Evolutionary conservation across 2,797 vertebrate species (phyloP).

Genomic region (Syngnathus acus): DNA sequence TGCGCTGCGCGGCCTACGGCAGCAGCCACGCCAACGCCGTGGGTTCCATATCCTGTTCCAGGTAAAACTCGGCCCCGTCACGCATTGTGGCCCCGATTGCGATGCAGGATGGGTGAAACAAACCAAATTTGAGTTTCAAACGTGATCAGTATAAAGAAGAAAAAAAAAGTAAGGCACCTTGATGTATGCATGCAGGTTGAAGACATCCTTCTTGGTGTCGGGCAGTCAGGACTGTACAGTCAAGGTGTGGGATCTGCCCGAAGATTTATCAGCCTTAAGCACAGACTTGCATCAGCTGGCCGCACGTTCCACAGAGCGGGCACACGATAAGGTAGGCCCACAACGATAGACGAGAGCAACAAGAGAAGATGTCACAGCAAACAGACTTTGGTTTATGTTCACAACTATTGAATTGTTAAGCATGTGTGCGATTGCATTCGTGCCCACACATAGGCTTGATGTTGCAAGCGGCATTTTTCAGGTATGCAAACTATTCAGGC

Average conservation of each 20-base stretch:
- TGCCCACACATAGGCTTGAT: no score
- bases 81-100: background rate
- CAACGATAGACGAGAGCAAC: background rate
- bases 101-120: background rate
- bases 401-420: background rate
- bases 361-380: background rate
- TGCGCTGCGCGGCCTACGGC: conserved; percentile 80
- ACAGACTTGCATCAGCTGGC: conserved; percentile 55
- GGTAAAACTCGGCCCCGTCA: conserved; percentile 58
- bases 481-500: background rate
- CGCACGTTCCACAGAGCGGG: conserved; percentile 76
- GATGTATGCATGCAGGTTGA: conserved; percentile 59
- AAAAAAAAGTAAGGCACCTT: background rate
- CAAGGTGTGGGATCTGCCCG: conserved; percentile 86
- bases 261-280: conserved; percentile 38
- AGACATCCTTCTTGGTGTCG: conserved; percentile 82
- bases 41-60: conserved; percentile 84
- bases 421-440: no score
- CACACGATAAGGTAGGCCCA: conserved; percentile 75
- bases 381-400: background rate
- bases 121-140: background rate
- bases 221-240: conserved; percentile 94
- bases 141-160: background rate
- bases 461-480: background rate
- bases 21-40: conserved; percentile 79